Evolutionary conservation across 2,888 invertebrate genomes (phyloP).

Genomic region (Rosalia funebris): DNA sequence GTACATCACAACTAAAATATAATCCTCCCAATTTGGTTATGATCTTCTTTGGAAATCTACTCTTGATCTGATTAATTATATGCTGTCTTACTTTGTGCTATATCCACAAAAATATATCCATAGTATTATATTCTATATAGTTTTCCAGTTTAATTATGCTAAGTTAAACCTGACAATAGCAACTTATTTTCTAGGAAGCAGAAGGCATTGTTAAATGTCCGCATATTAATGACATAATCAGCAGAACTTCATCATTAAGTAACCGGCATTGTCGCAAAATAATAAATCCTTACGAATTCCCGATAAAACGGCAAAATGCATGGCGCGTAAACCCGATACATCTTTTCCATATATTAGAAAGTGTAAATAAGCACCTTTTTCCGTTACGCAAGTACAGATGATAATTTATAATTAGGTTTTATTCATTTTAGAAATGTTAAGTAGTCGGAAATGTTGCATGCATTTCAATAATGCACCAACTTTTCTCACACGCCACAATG

Average conservation of each 20-base stretch:
- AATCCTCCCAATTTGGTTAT: too few species aligned
- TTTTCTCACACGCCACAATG: neutral
- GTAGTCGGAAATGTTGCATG: neutral
- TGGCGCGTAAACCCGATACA: slow-evolving; percentile 1
- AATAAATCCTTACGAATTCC: slow-evolving; percentile 8
- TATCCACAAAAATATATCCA: too few species aligned
- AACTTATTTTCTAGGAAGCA: too few species aligned
- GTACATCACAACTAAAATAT: too few species aligned
- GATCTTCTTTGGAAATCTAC: too few species aligned
- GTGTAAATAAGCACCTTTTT: slow-evolving; percentile 8
- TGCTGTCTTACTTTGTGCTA: too few species aligned
- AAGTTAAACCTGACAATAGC: too few species aligned
- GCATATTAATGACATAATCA: too few species aligned
- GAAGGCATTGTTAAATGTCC: too few species aligned
- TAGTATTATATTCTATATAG: too few species aligned
- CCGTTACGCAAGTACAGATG: slow-evolving; percentile 2
- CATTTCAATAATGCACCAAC: neutral
- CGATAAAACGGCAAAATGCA: slow-evolving; percentile 13
- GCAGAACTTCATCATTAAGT: neutral
- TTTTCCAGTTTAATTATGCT: too few species aligned
- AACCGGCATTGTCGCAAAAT: neutral
- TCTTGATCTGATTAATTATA: too few species aligned
- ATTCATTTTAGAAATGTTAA: neutral
- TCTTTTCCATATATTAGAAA: slow-evolving; percentile 24
- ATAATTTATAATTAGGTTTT: slow-evolving; percentile 13